Evolutionary conservation across 2,888 invertebrate species (phyloP).

Genomic region (Eurytoma californica): DNA sequence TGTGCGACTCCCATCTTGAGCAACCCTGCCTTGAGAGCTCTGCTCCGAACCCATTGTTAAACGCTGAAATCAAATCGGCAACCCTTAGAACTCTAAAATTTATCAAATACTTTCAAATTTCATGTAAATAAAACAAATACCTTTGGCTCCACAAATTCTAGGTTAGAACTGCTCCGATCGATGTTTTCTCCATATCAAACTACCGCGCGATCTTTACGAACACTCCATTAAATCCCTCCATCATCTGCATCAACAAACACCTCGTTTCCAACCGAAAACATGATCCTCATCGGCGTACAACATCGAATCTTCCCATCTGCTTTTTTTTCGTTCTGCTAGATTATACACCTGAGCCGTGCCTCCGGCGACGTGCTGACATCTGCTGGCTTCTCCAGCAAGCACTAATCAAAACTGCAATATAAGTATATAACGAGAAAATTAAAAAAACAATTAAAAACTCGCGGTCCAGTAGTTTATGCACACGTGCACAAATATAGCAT

Average conservation of each 20-base stretch:
- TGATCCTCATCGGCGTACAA: no score
- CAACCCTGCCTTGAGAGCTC: constrained; percentile 67
- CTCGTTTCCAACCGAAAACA: no score
- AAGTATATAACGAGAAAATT: no score
- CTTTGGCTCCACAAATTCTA: constrained; percentile 13
- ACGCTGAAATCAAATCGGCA: not conserved
- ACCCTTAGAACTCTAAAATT: no score
- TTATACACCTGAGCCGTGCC: not conserved
- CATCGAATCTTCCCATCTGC: no score
- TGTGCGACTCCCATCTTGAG: constrained; percentile 60
- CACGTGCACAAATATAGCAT: no score
- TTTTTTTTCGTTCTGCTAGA: constrained; percentile 4
- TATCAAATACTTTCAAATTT: not conserved
- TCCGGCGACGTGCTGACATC: constrained; percentile 33
- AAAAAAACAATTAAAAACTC: no score
- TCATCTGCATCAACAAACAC: not conserved
- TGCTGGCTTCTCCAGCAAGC: not conserved
- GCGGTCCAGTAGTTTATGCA: no score
- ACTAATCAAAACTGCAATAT: no score
- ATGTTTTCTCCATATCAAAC: constrained; percentile 1
- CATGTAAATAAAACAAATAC: not conserved
- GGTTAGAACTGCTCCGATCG: constrained; percentile 21
- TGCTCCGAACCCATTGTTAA: constrained; percentile 72
- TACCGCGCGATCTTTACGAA: no score
- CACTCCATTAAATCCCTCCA: not conserved